Evolutionary conservation across 1,140 invertebrate species (phyloP).

Genomic region (Sitophilus oryzae): DNA sequence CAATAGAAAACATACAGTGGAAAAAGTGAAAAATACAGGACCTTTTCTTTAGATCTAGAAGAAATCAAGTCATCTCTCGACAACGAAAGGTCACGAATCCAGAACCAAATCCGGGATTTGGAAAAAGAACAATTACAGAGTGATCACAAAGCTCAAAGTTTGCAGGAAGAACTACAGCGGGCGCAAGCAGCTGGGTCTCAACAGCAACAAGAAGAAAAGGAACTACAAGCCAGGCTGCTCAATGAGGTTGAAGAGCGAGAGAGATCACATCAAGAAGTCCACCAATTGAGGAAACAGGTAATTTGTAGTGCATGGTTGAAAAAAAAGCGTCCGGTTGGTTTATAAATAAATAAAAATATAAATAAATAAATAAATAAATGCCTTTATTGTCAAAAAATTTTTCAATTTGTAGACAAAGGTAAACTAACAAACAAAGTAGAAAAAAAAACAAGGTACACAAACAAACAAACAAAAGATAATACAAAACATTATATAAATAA

Average conservation of each 20-base stretch:
- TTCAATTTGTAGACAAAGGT: no score
- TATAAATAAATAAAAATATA: no score
- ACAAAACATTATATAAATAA: no score
- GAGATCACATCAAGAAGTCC: constrained; percentile 62
- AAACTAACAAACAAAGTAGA: no score
- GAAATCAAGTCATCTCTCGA: constrained; percentile 68
- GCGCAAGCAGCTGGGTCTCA: constrained; percentile 61
- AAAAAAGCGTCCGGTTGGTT: no score
- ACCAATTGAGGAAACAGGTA: constrained; percentile 68
- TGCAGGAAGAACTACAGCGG: constrained; percentile 66
- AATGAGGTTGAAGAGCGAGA: constrained; percentile 73
- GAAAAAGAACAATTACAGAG: constrained; percentile 65
- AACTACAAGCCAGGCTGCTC: constrained; percentile 69
- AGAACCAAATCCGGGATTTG: constrained; percentile 67
- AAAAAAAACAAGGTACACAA: no score
- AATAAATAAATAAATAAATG: no score
- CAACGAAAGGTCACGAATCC: constrained; percentile 60
- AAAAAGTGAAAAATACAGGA: no score
- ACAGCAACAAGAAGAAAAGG: constrained; percentile 69
- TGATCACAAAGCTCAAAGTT: constrained; percentile 56
- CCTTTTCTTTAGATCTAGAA: constrained; percentile 58
- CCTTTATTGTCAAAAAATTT: no score
- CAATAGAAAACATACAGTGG: no score
- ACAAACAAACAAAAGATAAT: no score
- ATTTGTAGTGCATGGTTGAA: constrained; percentile 8